Conservation (phyloP, 2,113 vertebrate species). For the Tetraodon nigroviridis region DNA sequence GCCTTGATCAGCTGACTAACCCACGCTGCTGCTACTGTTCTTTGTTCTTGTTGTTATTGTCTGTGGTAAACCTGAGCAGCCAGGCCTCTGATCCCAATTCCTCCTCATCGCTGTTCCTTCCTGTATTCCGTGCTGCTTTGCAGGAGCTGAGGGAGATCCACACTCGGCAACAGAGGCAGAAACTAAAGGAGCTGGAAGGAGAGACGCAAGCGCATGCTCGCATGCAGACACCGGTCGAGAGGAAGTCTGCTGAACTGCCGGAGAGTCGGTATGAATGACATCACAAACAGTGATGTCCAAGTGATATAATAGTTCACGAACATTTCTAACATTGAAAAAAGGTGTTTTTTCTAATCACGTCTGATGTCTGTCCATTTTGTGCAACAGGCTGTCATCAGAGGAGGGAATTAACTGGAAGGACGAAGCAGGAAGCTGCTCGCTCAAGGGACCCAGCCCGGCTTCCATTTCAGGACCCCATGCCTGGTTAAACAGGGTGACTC, state of each 20-base stretch:
- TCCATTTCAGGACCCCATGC: constrained; percentile 56
- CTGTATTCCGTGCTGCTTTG: constrained; percentile 60
- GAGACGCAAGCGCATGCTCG: constrained; percentile 52
- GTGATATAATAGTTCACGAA: no score
- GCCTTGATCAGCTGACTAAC: constrained; percentile 51
- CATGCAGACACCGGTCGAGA: constrained; percentile 45
- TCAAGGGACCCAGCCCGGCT: constrained; percentile 41
- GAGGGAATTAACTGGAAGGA: constrained; percentile 64
- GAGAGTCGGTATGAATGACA: constrained; percentile 57
- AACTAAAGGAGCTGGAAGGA: constrained; percentile 79
- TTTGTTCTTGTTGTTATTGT: constrained; percentile 31
- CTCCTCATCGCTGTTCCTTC: constrained; percentile 58
- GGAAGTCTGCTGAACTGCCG: constrained; percentile 61
- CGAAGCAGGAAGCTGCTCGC: constrained; percentile 31
- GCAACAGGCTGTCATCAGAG: constrained; percentile 55
- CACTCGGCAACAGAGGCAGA: constrained; percentile 88
- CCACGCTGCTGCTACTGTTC: constrained; percentile 20
- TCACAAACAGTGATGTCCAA: no score
- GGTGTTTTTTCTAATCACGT: no score
- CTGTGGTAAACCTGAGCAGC: constrained; percentile 49
- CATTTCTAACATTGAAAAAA: neutral
- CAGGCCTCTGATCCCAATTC: constrained; percentile 44
- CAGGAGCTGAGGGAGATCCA: constrained; percentile 96
- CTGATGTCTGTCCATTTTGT: neutral
- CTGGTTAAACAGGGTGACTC: constrained; percentile 76